A percentile compares a stretch with the other conserved stretches of the same genome.
phyloP scores from a whole-genome alignment of 2,888 invertebrate species.

The Mycogona germanica region DNA sequence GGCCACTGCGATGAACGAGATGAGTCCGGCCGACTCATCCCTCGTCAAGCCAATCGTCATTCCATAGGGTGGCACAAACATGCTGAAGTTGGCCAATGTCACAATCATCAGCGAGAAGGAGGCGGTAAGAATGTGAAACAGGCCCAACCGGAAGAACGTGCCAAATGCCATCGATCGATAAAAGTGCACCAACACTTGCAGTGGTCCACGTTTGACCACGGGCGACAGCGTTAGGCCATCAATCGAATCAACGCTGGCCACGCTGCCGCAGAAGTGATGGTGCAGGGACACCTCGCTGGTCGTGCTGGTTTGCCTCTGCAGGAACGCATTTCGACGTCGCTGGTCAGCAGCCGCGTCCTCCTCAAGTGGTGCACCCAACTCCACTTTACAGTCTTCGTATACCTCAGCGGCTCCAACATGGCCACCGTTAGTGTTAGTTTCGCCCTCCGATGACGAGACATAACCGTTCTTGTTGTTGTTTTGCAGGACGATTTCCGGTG shows the following conservation, averaged over 20 bases:
- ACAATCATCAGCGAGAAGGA: conserved; percentile 10
- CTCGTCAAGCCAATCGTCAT: background rate
- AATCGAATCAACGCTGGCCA: conserved; percentile 7
- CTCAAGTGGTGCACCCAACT: no score
- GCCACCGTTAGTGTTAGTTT: background rate
- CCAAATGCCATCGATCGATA: no score
- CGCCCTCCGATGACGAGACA: no score
- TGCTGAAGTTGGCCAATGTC: conserved; percentile 1
- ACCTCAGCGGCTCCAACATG: background rate
- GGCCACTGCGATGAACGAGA: conserved; percentile 11
- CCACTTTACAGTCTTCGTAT: background rate
- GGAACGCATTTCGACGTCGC: no score
- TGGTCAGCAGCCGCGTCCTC: no score
- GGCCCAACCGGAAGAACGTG: background rate
- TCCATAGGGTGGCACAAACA: conserved; percentile 13
- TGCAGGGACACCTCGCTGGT: conserved; percentile 3
- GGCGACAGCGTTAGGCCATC: background rate
- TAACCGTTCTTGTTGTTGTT: no score
- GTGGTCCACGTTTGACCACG: background rate
- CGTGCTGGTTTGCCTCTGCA: no score
- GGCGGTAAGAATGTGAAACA: conserved; percentile 5
- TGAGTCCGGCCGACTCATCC: conserved; percentile 15
- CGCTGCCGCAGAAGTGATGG: conserved; percentile 5
- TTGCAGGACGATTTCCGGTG: no score
- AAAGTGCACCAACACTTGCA: no score